Base-by-base conservation (phyloP, 1,140 invertebrate species). In the Drosophila busckii region DNA sequence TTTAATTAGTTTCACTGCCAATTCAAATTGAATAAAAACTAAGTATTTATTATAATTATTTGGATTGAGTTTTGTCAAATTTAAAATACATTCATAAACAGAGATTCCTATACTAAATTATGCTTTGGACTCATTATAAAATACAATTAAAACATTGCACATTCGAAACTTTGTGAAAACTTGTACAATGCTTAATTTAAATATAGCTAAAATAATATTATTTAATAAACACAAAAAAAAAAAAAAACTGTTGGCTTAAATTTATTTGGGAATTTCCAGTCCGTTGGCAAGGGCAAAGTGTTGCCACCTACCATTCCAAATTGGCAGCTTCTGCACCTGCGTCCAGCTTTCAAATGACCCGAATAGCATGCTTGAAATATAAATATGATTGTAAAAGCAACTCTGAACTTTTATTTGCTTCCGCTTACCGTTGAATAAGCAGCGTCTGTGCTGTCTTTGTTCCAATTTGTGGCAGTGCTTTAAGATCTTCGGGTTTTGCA, bases 371-470 rank as follows among this genome's bases (percentile, higher is more conserved):
- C 40, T 42, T 13, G 2, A 26, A 26, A 23, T n/a, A n/a, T n/a
- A 7, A 34, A 32, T 16, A 6, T 17, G n/a, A 10, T 8, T 20
- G 2, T 9, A 2, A 46, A 20, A 28, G n/a, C 6, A 2, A 8
- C n/a, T 20, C 6, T 20, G 4, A 23, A 19, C 8, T 19, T 3
- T 19, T 6, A 35, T 35, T n/a, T 35, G 15, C 4, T 35, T 19
- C 2, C 2, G 25, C n/a, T 40, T 31, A 56, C 56, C 70, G 56
- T 7, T 76, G 55, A 26, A 59, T 56, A 3, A 45, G 8, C 25
- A 76, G 46, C 34, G 59, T 35, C 16, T 49, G 49, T 4, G 70
- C 66, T 8, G 53, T 84, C 38, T 75, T 80, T 7, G 45, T 45
- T 0, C 76, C 76, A 26, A 82, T 48, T 16, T 41, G 38, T 8